Conservation (phyloP, 2,113 vertebrate genomes). For the Aspiorhynchus laticeps region DNA sequence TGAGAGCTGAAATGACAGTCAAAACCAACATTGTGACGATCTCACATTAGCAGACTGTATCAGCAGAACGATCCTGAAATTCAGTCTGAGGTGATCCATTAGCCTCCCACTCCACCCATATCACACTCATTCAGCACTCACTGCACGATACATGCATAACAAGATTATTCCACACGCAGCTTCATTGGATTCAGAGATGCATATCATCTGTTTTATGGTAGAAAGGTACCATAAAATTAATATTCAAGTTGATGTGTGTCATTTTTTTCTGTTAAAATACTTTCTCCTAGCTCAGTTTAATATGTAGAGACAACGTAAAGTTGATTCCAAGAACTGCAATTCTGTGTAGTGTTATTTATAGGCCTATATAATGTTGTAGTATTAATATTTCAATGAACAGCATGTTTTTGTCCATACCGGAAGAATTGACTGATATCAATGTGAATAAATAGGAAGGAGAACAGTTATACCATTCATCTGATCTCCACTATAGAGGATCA, state of each 20-base stretch:
- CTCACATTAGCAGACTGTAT: background rate
- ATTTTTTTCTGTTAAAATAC: background rate
- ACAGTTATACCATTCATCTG: background rate
- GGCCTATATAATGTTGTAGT: background rate
- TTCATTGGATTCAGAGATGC: background rate
- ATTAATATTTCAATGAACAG: background rate
- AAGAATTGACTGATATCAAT: background rate
- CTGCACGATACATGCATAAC: background rate
- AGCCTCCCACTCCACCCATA: background rate
- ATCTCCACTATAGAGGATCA: background rate
- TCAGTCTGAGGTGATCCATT: background rate
- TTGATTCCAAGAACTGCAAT: background rate
- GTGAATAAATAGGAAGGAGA: background rate
- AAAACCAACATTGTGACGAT: background rate
- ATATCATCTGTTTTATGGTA: background rate
- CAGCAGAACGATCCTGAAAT: background rate
- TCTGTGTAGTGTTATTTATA: background rate
- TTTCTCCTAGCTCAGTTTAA: background rate
- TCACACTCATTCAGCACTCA: constrained; percentile 29
- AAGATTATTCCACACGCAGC: background rate
- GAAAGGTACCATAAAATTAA: background rate
- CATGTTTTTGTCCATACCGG: background rate
- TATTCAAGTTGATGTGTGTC: background rate
- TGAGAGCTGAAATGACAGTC: background rate
- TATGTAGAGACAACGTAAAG: background rate